Base-by-base conservation (phyloP, 2,888 invertebrate genomes). In the Tipula vernalis region DNA sequence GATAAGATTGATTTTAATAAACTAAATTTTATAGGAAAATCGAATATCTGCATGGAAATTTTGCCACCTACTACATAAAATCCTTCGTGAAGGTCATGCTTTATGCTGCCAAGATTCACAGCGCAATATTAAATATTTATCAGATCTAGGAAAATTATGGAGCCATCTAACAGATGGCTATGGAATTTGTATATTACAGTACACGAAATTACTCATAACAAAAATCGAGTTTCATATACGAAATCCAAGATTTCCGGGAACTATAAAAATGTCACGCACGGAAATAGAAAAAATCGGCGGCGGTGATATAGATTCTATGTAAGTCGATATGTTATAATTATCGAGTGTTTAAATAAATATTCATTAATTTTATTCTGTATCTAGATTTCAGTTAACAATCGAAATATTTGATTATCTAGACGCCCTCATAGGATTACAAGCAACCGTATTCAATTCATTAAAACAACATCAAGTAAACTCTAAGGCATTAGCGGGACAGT, bases 361-460 rank as follows among this genome's bases (percentile, higher is more conserved):
- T 87, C 86, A 18, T 57, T 88, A 36, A 84, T 86, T 87, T 87
- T 93, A 28, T 71, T 71, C 0, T 28, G 15, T 28, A 10, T 28
- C 13, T 91, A 96, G 96, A 91, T 98, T 98, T 91, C 98, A 99
- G 92, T 93, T 99, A 91, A 97, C 98, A 86, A 98, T 99, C 44
- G 99, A 99, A 92, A 96, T 99, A 94, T 97, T 99, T 89, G 99
- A 99, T 91, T 99, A 99, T 91, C 95, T 99, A 94, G 99, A 99
- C 91, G 97, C 98, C 89, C 96, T 99, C 88, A 93, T 99, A 87
- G 95, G 94, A 87, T 93, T 99, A 87, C 98, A 99, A 93, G 93
- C 95, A 83, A 94, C 96, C 97, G 98, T 99, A 88, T 99, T 98
- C 92, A 96, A 96, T 89, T 98, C 98, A 0, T 93, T 99, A 90